These are phyloP conservation scores for Stigmatopora argus DNA, from an alignment of 2,113 vertebrate genomes.

Conservation along the genomic window DNA sequence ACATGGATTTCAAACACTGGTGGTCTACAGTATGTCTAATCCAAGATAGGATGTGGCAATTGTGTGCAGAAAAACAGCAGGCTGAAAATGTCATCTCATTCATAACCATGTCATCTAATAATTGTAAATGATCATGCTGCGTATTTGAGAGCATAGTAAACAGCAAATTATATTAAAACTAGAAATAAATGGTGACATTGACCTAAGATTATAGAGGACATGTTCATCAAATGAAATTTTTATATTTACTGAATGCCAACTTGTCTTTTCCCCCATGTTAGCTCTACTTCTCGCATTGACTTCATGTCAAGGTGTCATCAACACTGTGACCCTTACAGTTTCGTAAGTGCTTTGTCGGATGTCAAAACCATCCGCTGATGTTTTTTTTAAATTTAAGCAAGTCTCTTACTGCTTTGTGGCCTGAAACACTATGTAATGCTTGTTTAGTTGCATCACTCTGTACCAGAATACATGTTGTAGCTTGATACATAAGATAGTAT, in stretches of 20 bases:
- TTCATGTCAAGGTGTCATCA: slow-evolving; percentile 11
- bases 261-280: neutral
- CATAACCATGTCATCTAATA: neutral
- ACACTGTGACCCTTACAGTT: slow-evolving; percentile 33
- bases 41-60: slow-evolving; percentile 6
- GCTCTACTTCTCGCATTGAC: neutral
- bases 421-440: slow-evolving; percentile 8
- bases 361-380: slow-evolving; percentile 24
- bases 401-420: slow-evolving; percentile 4
- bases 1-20: slow-evolving; percentile 1
- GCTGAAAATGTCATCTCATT: neutral
- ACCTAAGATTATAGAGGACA: neutral
- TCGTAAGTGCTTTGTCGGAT: slow-evolving; percentile 36
- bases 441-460: slow-evolving; percentile 18
- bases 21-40: slow-evolving; percentile 6
- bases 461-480: slow-evolving; percentile 9
- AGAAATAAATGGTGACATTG: neutral
- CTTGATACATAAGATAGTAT: neutral
- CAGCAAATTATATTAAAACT: neutral
- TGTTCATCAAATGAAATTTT: neutral
- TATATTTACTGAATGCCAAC: neutral
- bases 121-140: neutral
- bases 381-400: neutral
- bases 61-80: neutral
- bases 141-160: slow-evolving; percentile 1